Conservation (phyloP, 2,888 invertebrate species). For the Lasioglossum calceatum region DNA sequence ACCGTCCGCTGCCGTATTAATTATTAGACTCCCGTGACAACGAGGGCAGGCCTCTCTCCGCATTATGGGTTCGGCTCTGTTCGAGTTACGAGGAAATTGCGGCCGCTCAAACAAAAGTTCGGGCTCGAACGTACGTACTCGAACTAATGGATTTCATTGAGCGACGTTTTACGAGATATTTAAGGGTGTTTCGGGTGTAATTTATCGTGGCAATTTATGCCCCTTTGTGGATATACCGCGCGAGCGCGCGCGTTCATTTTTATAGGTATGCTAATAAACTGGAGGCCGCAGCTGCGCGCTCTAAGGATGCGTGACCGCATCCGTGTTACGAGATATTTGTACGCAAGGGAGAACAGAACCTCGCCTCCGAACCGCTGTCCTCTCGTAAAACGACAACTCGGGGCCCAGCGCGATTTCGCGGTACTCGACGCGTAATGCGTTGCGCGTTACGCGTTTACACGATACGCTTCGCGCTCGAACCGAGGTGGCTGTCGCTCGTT, state of each 20-base stretch:
- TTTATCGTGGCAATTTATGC: conserved; percentile 80
- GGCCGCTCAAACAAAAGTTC: conserved; percentile 30
- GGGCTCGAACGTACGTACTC: conserved; percentile 30
- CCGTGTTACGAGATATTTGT: conserved; percentile 81
- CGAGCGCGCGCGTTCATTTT: conserved; percentile 77
- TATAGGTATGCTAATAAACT: conserved; percentile 84
- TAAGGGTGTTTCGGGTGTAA: conserved; percentile 79
- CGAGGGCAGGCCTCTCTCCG: not conserved
- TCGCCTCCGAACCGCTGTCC: conserved; percentile 29
- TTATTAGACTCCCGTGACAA: conserved; percentile 24
- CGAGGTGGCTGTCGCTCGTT: not conserved
- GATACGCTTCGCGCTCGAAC: not conserved
- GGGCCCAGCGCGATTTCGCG: not conserved
- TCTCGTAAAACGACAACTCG: not conserved
- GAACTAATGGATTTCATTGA: conserved; percentile 73
- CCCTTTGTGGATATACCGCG: conserved; percentile 59
- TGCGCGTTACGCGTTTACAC: not conserved
- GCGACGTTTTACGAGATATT: conserved; percentile 79
- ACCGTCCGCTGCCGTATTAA: conserved; percentile 36
- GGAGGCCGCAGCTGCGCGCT: conserved; percentile 78
- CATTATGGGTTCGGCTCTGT: not conserved
- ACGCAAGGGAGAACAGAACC: conserved; percentile 40
- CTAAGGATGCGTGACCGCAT: conserved; percentile 81
- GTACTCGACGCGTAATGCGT: not conserved
- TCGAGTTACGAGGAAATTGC: conserved; percentile 33